Conservation (phyloP, 2,888 invertebrate genomes). For the Lissonota sp. region DNA sequence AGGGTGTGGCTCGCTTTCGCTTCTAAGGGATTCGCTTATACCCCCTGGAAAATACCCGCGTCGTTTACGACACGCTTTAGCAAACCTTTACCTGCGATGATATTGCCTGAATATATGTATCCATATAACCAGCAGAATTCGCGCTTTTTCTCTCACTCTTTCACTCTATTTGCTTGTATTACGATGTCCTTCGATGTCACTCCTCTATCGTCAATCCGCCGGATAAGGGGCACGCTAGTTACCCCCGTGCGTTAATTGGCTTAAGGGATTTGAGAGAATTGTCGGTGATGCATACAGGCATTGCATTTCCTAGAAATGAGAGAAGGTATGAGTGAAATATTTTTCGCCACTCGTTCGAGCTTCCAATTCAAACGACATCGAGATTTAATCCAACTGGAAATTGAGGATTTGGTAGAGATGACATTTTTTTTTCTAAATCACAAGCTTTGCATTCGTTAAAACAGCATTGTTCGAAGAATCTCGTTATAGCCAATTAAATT, state of each 20-base stretch:
- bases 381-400: background rate
- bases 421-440: background rate
- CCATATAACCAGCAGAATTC: constrained; percentile 1
- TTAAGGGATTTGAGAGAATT: constrained; percentile 78
- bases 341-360: background rate
- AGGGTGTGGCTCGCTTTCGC: constrained; percentile 1
- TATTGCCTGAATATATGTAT: constrained; percentile 20
- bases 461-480: no score
- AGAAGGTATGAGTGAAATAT: background rate
- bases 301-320: constrained; percentile 40
- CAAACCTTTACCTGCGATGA: constrained; percentile 14
- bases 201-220: constrained; percentile 46
- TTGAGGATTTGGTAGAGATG: background rate
- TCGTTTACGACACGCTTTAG: constrained; percentile 11
- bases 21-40: constrained; percentile 13
- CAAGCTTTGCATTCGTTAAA: no score
- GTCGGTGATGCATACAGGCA: background rate
- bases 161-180: constrained; percentile 35
- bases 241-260: constrained; percentile 81
- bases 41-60: constrained; percentile 1
- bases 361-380: constrained; percentile 12
- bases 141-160: background rate
- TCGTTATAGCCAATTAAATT: no score
- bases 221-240: constrained; percentile 71
- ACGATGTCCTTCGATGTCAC: constrained; percentile 53